Base-by-base conservation (phyloP, 2,113 vertebrate genomes). In the Paraplagusia blochii region DNA sequence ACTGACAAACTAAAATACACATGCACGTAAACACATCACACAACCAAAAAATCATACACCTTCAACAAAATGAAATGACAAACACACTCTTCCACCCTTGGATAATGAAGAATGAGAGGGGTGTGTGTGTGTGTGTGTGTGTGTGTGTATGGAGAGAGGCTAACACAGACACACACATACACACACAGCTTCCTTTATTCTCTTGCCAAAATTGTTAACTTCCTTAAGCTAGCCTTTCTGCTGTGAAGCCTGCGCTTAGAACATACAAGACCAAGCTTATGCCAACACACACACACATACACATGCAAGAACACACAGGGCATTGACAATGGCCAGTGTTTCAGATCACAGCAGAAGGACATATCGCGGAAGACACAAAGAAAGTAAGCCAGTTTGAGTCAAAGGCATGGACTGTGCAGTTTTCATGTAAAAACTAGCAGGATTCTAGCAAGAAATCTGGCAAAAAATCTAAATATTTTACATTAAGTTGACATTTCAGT, bases 1-100 rank as follows among this genome's bases (percentile, higher is more conserved):
- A 83, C 78, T 86, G 82, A 86, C 82, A 82, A 82, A 87, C 76
- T 80, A 81, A 82, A 50, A 68, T 47, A 47, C 63, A 38, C 59
- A 43, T 51, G 48, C 45, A 65, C 65, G 44, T 63, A 50, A 48
- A 59, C 36, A 57, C 39, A 56, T 51, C 61, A 19, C 58, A 56
- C 53, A 59, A 45, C 53, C 54, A 60, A 58, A 53, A 47, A 60
- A 42, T 54, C 58, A 53, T 40, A 63, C 58, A 53, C 49, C 34
- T 54, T 36, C 29, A 29, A 4, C 61, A 33, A 34, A 49, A 64
- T 58, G 58, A 75, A 77, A 78, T 48, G 50, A 86, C 71, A 83
- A 83, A 61, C 64, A 68, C 49, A 68, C 71, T 47, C 63, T 74
- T 79, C 82, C 85, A 51, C 56, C 79, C 77, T 74, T 73, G 69